These are phyloP conservation scores for Corvus moneduloides DNA, from an alignment of 2,113 vertebrate species.

Conservation along the genomic window DNA sequence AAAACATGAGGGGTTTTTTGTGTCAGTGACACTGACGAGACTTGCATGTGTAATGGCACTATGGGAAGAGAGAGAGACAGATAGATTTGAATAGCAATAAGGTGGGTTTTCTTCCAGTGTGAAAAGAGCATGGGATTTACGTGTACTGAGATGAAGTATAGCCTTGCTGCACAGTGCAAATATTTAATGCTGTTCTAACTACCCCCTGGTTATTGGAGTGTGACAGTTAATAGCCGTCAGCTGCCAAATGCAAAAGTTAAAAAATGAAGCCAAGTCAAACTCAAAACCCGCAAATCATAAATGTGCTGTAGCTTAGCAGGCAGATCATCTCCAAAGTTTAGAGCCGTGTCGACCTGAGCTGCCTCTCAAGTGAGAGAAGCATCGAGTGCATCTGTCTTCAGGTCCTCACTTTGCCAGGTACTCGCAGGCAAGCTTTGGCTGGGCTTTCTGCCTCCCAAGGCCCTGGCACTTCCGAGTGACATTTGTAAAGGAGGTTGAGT, in stretches of 20 bases:
- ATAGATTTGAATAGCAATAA: slow-evolving; percentile 63
- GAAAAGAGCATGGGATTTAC: slow-evolving; percentile 28
- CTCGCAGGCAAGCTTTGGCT: background rate
- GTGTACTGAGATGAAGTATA: slow-evolving; percentile 51
- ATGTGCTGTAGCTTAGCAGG: slow-evolving; percentile 9
- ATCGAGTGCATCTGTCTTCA: background rate
- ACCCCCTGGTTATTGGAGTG: slow-evolving; percentile 61
- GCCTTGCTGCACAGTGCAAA: slow-evolving; percentile 56
- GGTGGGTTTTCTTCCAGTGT: slow-evolving; percentile 45
- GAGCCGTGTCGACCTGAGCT: background rate
- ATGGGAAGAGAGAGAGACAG: slow-evolving; percentile 37
- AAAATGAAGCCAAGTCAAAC: slow-evolving; percentile 62
- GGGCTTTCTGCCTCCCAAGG: background rate
- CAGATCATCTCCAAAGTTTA: slow-evolving; percentile 44
- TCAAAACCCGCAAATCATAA: slow-evolving; percentile 15
- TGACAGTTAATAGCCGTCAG: slow-evolving; percentile 66
- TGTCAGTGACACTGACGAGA: slow-evolving; percentile 37
- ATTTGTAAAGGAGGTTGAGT: background rate
- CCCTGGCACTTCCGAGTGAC: background rate
- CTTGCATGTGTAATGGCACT: slow-evolving; percentile 48
- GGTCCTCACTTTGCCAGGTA: background rate
- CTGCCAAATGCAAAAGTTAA: slow-evolving; percentile 62
- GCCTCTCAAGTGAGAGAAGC: slow-evolving; percentile 19
- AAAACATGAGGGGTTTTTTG: background rate
- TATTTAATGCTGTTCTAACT: slow-evolving; percentile 68